Conservation (phyloP, 1,140 invertebrate species). For the Zaprionus kolodkinae region DNA sequence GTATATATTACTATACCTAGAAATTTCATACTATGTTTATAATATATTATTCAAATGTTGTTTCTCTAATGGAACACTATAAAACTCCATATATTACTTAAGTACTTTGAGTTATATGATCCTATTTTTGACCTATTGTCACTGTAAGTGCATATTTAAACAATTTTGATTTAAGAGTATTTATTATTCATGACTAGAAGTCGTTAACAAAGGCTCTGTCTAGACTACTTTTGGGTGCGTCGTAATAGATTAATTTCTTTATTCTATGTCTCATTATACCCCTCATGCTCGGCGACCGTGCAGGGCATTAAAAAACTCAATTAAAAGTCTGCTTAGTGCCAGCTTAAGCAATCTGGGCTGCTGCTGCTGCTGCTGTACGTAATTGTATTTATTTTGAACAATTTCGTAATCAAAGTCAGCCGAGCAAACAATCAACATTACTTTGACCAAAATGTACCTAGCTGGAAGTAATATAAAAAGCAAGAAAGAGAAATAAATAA, state of each 20-base stretch:
- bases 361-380: conserved; percentile 35
- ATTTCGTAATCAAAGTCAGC: conserved; percentile 78
- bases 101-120: too few species aligned
- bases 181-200: neutral
- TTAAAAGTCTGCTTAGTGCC: conserved; percentile 64
- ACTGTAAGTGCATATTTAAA: too few species aligned
- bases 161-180: too few species aligned
- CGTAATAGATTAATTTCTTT: neutral
- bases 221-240: neutral
- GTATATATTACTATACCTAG: too few species aligned
- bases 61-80: neutral
- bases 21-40: neutral
- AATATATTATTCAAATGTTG: neutral
- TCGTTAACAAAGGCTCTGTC: neutral
- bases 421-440: conserved; percentile 80
- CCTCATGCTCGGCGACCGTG: neutral
- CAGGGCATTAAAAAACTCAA: conserved; percentile 59
- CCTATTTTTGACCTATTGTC: too few species aligned
- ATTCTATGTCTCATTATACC: neutral
- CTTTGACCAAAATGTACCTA: conserved; percentile 63
- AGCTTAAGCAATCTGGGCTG: conserved; percentile 29
- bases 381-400: conserved; percentile 82
- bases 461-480: conserved; percentile 47
- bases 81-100: too few species aligned
- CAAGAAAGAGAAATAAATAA: conserved; percentile 38